Percentiles rank a stretch among this genome's conserved stretches.
Conservation (phyloP, 2,888 invertebrate genomes). For the Ectropis crepuscularia region DNA sequence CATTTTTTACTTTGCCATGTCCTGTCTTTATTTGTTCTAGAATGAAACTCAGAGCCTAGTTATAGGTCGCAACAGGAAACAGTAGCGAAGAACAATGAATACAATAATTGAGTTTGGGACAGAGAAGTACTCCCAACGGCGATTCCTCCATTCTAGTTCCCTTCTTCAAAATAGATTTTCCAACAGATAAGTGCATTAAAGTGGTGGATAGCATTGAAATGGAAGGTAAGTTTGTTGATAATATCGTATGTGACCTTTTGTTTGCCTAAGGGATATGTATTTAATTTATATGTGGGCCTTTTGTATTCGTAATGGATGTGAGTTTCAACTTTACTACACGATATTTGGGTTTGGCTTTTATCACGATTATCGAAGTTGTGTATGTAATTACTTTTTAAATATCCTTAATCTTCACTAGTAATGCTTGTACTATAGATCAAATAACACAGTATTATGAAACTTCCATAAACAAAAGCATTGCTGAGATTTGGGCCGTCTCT, state of each 20-base stretch:
- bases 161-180: constrained; percentile 27
- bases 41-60: background rate
- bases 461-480: too few species aligned
- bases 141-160: constrained; percentile 45
- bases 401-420: too few species aligned
- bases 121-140: constrained; percentile 40
- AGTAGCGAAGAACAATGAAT: constrained; percentile 42
- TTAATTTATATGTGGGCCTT: background rate
- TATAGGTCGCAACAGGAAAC: constrained; percentile 25
- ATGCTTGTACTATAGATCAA: too few species aligned
- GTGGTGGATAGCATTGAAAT: constrained; percentile 37
- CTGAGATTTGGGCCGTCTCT: too few species aligned
- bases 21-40: constrained; percentile 1
- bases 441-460: too few species aligned
- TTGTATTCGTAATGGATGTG: constrained; percentile 6
- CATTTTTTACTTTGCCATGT: background rate
- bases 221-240: constrained; percentile 29
- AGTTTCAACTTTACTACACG: background rate
- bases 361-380: too few species aligned
- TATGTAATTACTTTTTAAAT: too few species aligned
- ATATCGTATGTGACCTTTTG: constrained; percentile 2
- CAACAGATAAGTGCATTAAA: constrained; percentile 26
- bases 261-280: too few species aligned
- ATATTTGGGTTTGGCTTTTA: too few species aligned
- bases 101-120: constrained; percentile 57